Evolutionary conservation across 2,113 vertebrate genomes (phyloP), one percentile per base, ranked within the genome.

Genomic region (Neodon shergylaensis): DNA sequence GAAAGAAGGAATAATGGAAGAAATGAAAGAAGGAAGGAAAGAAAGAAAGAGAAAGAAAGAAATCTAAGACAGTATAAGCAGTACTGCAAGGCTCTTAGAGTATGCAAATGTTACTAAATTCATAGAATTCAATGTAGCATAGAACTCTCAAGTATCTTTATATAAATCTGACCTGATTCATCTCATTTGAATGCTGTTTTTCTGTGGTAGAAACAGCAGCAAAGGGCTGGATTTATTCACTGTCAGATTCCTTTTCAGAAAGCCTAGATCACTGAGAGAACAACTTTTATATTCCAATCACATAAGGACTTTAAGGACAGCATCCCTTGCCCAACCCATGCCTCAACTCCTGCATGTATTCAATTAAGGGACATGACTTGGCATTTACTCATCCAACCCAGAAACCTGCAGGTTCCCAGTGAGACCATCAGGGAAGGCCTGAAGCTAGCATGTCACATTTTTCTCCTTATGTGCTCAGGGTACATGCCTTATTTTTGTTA

Each of bases 1-100:
- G 31, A 54, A 42, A 49, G 5, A 36, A 13, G 28, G n/a, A 52
- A 26, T 2, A 54, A 52, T 14, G 13, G 0, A 31, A n/a, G 49
- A 76, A 76, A 33, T 7, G 49, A n/a, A 81, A 9, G 19, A 91
- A 93, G 33, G 31, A 96, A 88, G 77, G 63, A 93, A 92, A 54
- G 36, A 61, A 70, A 77, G 77, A n/a, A 70, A 28, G 10, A 33
- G 2, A 28, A 79, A 6, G 52, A 54, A 17, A 17, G 52, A 54
- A 52, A 52, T 3, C 19, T 87, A 31, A 58, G 91, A 85, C 24
- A 63, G 89, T 81, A 16, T 39, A 93, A 74, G 14, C 22, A 79
- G 1, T 31, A 66, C 16, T 16, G 33, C n/a, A 84, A 88, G 10
- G 8, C n/a, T 76, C 58, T 88, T 58, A 79, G 24, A 54, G 24